Evolutionary conservation across 1,140 invertebrate genomes (phyloP).

Genomic region (Drosophila orena): DNA sequence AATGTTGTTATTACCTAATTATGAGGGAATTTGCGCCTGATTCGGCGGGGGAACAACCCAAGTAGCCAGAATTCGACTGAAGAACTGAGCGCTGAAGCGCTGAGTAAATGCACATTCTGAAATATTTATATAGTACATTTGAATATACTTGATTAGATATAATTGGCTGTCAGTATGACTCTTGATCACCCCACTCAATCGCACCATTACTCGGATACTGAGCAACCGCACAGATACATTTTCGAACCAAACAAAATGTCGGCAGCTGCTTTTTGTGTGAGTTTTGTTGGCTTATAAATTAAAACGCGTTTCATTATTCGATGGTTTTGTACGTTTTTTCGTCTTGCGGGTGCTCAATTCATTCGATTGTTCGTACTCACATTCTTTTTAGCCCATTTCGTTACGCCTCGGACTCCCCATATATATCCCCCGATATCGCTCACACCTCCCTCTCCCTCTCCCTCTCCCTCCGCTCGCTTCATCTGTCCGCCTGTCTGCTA

Average conservation of each 20-base stretch:
- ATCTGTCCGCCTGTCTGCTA: slow-evolving; percentile 53
- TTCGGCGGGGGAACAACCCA: not conserved
- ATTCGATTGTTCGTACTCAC: slow-evolving; percentile 58
- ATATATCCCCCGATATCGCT: slow-evolving; percentile 7
- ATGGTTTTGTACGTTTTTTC: slow-evolving; percentile 4
- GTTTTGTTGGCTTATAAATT: slow-evolving; percentile 65
- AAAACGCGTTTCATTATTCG: slow-evolving; percentile 58
- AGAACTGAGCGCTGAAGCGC: too few species aligned
- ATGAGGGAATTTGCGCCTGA: too few species aligned
- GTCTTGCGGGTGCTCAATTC: slow-evolving; percentile 13
- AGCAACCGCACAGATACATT: slow-evolving; percentile 31
- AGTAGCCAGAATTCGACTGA: not conserved
- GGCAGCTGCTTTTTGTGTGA: slow-evolving; percentile 50
- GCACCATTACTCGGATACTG: slow-evolving; percentile 9
- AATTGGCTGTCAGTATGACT: slow-evolving; percentile 72
- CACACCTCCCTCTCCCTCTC: not conserved
- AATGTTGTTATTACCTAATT: not conserved
- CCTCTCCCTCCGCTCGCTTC: not conserved
- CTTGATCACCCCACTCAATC: slow-evolving; percentile 48
- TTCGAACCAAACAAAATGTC: slow-evolving; percentile 62
- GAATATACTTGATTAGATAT: slow-evolving; percentile 65
- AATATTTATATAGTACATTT: slow-evolving; percentile 21
- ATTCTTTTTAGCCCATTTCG: slow-evolving; percentile 56
- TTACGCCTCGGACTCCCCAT: slow-evolving; percentile 44
- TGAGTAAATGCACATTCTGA: slow-evolving; percentile 8